These are phyloP conservation scores for Hetaerina americana DNA, from an alignment of 1,140 invertebrate species.

Conservation along the genomic window DNA sequence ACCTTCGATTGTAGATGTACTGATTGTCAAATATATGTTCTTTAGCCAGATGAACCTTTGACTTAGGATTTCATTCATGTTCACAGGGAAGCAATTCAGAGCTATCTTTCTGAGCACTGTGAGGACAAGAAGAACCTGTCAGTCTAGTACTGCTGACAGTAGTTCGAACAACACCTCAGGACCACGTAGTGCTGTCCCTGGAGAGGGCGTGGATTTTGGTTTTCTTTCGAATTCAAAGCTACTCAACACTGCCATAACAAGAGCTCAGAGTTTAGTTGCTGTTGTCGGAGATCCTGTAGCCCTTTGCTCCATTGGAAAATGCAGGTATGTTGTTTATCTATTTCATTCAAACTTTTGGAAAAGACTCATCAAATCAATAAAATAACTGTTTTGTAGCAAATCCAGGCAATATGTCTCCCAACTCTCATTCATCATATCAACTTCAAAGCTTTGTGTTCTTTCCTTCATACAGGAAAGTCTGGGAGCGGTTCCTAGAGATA, in stretches of 20 bases:
- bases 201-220: slow-evolving; percentile 61
- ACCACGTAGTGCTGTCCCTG: slow-evolving; percentile 17
- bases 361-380: too few species aligned
- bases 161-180: not conserved
- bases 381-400: too few species aligned
- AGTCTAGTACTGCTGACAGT: slow-evolving; percentile 26
- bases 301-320: slow-evolving; percentile 68
- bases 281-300: slow-evolving; percentile 80
- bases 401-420: too few species aligned
- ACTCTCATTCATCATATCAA: too few species aligned
- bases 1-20: too few species aligned
- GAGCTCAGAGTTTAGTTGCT: slow-evolving; percentile 74
- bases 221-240: slow-evolving; percentile 76
- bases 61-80: too few species aligned
- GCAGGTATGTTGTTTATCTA: slow-evolving; percentile 44
- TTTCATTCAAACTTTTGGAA: too few species aligned
- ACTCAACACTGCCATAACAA: slow-evolving; percentile 74
- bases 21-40: too few species aligned
- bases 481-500: slow-evolving; percentile 66
- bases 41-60: too few species aligned
- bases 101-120: slow-evolving; percentile 77
- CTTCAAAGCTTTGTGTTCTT: too few species aligned
- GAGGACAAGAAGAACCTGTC: slow-evolving; percentile 59
- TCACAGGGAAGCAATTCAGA: slow-evolving; percentile 72
- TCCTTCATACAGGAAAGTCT: slow-evolving; percentile 53